These are phyloP conservation scores for Montifringilla adamsi DNA, from an alignment of 2,113 vertebrate genomes.

Conservation along the genomic window DNA sequence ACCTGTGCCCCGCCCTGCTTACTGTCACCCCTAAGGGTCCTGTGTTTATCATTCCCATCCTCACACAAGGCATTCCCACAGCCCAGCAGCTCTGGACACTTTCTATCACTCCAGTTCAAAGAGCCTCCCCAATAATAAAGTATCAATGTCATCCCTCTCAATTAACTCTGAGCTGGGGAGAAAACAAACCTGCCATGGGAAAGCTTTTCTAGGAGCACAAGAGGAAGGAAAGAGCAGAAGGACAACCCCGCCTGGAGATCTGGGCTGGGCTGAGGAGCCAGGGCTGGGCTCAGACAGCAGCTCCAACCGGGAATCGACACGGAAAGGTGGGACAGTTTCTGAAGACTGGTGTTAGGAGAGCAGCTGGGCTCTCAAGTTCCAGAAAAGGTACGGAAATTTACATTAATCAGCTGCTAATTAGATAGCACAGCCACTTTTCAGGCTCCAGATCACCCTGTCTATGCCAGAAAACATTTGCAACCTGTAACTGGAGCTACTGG, in stretches of 20 bases:
- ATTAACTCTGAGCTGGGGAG: not conserved
- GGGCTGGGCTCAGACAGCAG: not conserved
- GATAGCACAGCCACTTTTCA: not conserved
- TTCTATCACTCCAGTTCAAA: not conserved
- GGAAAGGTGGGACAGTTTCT: not conserved
- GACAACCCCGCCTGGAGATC: accelerated
- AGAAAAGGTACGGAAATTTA: not conserved
- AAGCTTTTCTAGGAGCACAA: not conserved
- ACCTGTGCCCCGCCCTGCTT: not conserved
- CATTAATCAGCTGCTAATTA: not conserved
- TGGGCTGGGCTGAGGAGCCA: not conserved
- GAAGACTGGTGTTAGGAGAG: not conserved
- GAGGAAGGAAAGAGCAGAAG: not conserved
- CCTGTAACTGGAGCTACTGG: not conserved
- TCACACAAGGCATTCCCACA: not conserved
- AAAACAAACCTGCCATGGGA: not conserved
- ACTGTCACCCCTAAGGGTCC: not conserved
- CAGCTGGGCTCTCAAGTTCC: not conserved
- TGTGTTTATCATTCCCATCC: not conserved
- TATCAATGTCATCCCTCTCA: not conserved
- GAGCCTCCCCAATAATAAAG: not conserved
- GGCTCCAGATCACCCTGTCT: not conserved
- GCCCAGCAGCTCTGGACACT: not conserved
- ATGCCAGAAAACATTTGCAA: not conserved
- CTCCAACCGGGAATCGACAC: accelerated